Conservation (phyloP, 2,888 invertebrate genomes). For the Alloscopus bannaensis region DNA sequence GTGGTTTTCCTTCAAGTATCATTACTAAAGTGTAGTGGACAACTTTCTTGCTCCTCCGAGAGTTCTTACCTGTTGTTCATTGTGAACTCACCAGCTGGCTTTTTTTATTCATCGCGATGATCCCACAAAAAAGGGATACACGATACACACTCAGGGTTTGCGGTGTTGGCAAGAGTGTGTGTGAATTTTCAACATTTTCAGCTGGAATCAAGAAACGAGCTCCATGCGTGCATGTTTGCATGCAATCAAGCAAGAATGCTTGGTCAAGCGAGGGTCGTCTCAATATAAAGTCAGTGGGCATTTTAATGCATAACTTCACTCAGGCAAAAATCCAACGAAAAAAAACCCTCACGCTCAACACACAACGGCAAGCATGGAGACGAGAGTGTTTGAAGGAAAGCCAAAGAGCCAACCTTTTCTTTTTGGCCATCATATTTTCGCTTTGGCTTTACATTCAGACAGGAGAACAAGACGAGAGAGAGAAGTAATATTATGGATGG, state of each 20-base stretch:
- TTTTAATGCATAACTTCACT: no score
- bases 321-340: no score
- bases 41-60: conserved; percentile 55
- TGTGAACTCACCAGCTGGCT: conserved; percentile 55
- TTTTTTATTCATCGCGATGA: no score
- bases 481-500: conserved; percentile 66
- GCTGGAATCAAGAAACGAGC: conserved; percentile 8
- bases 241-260: conserved; percentile 61
- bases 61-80: conserved; percentile 53
- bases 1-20: conserved; percentile 67
- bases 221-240: conserved; percentile 50
- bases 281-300: no score
- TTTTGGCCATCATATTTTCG: neutral
- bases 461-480: conserved; percentile 24
- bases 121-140: no score
- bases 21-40: conserved; percentile 65
- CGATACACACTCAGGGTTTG: no score
- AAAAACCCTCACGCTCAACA: no score
- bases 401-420: no score
- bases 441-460: conserved; percentile 16
- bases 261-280: no score
- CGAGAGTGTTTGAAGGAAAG: no score
- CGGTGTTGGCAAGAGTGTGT: neutral
- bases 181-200: neutral
- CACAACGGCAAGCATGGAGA: no score